Conservation (phyloP, 1,140 invertebrate genomes). For the Araneus ventricosus region DNA sequence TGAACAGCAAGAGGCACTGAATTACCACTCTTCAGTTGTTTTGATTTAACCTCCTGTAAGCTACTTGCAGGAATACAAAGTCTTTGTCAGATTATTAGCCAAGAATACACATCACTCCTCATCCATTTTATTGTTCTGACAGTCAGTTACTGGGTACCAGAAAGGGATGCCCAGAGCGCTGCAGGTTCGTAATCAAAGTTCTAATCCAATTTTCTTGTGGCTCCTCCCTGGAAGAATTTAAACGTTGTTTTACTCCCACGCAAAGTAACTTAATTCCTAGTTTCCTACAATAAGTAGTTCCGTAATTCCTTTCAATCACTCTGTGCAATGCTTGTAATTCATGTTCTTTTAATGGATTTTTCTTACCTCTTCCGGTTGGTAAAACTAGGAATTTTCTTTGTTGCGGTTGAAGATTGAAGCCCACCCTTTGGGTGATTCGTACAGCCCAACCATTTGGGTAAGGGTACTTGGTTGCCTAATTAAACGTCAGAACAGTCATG, state of each 20-base stretch:
- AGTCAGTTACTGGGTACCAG: background rate
- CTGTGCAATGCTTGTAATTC: background rate
- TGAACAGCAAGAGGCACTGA: background rate
- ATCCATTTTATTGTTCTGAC: constrained; percentile 42
- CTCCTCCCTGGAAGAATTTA: constrained; percentile 23
- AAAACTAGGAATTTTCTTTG: background rate
- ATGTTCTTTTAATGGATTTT: background rate
- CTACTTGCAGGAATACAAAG: background rate
- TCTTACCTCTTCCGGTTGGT: background rate
- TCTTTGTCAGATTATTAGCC: constrained; percentile 13
- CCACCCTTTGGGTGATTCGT: background rate
- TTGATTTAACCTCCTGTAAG: background rate
- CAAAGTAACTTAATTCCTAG: background rate
- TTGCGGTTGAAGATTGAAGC: background rate
- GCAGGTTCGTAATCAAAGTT: background rate
- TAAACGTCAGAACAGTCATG: no score
- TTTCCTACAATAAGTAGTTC: constrained; percentile 36
- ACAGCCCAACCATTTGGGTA: no score
- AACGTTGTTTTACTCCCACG: constrained; percentile 30
- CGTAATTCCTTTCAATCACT: background rate
- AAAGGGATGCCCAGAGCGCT: background rate
- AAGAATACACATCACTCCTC: constrained; percentile 27
- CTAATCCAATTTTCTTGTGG: background rate
- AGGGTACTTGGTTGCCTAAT: no score
- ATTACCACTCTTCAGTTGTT: background rate